These are phyloP conservation scores for Alectoris magna DNA, from an alignment of 2,797 vertebrate species.

Conservation along the genomic window DNA sequence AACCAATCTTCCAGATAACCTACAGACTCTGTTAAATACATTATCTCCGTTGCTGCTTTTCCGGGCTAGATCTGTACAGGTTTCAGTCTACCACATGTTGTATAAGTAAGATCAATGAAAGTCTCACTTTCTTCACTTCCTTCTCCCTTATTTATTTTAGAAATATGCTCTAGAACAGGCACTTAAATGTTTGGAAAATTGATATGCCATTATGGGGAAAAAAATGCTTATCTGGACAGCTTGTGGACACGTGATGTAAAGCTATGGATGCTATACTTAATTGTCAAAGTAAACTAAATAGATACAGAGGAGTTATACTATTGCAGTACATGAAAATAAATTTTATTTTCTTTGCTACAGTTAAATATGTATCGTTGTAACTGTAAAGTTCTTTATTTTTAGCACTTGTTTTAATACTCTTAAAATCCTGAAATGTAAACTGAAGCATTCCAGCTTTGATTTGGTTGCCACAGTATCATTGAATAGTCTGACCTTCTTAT, in stretches of 20 bases:
- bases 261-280: not conserved
- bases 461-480: not conserved
- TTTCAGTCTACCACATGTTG: slow-evolving; percentile 88
- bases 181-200: not conserved
- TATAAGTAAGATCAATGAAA: slow-evolving; percentile 86
- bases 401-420: not conserved
- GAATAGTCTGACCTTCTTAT: not conserved
- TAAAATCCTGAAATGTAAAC: not conserved
- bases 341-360: not conserved
- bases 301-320: not conserved
- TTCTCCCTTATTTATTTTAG: too few relatives aligned
- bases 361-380: not conserved
- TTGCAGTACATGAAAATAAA: not conserved
- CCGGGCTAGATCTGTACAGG: slow-evolving; percentile 90
- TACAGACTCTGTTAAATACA: slow-evolving; percentile 93
- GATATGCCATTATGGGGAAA: not conserved
- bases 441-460: not conserved
- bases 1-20: slow-evolving; percentile 89
- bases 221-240: not conserved
- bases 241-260: not conserved
- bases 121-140: not conserved
- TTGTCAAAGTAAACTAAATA: not conserved
- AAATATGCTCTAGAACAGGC: not conserved
- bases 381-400: not conserved
- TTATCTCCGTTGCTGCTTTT: slow-evolving; percentile 91